A percentile compares a stretch with the other conserved stretches of the same genome.
These are phyloP conservation scores for Agriopis marginaria DNA, from an alignment of 2,888 invertebrate genomes.

Conservation along the genomic window DNA sequence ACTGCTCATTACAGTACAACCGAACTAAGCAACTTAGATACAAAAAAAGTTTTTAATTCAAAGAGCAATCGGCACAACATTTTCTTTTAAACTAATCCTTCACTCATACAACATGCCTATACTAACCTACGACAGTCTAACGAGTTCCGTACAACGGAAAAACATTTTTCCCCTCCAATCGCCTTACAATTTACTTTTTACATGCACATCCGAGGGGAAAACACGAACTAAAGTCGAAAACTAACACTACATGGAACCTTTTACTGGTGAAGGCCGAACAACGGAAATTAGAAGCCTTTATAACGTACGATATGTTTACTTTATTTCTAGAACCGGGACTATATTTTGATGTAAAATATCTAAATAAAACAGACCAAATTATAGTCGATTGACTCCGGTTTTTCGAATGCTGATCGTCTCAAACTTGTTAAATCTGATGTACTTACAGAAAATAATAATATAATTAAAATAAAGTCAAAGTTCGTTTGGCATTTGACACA, in stretches of 20 bases:
- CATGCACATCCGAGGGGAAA: constrained; percentile 73
- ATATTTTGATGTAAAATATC: background rate
- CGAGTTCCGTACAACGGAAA: constrained; percentile 85
- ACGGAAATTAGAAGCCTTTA: constrained; percentile 32
- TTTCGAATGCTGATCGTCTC: background rate
- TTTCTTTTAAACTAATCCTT: constrained; percentile 58
- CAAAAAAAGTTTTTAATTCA: constrained; percentile 35
- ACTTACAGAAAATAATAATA: too few species aligned
- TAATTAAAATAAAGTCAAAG: too few species aligned
- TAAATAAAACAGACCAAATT: background rate
- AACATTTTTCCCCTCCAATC: constrained; percentile 72
- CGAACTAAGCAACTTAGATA: background rate
- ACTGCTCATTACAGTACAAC: background rate
- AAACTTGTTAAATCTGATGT: background rate
- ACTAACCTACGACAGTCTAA: constrained; percentile 85
- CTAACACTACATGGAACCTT: constrained; percentile 80
- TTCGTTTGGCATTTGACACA: too few species aligned
- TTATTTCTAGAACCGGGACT: constrained; percentile 4
- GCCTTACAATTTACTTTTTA: constrained; percentile 76
- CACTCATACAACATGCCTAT: constrained; percentile 78
- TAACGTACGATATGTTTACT: constrained; percentile 7
- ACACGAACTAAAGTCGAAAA: constrained; percentile 61
- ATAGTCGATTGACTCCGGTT: background rate
- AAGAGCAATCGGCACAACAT: constrained; percentile 63
- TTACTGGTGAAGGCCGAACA: constrained; percentile 74